Evolutionary conservation across 1,140 invertebrate species (phyloP), one percentile per base, ranked within the genome.

Genomic region (Homarus americanus): DNA sequence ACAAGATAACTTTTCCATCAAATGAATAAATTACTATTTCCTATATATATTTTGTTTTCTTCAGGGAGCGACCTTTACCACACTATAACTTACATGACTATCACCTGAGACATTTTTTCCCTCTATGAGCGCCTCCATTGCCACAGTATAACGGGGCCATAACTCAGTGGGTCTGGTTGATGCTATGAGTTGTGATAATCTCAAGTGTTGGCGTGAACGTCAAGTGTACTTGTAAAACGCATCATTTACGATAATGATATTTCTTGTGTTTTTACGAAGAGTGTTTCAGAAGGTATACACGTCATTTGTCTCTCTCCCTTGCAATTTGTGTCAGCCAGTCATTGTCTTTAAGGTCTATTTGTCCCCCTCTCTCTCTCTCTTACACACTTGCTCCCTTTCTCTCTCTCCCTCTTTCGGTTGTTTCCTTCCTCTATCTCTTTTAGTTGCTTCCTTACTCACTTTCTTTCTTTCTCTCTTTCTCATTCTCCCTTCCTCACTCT

Each of bases 361-460:
- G 17, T 63, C 4, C 12, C 28, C 32, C 63, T 69, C 2, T 69
- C 3, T 69, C 63, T 69, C 28, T 69, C 63, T 69, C 5, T 28
- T 32, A 32, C 28, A 4, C 17, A 9, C 1, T 32, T 66, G n/a
- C 15, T 76, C 5, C 40, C 17, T 82, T 28, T 58, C 53, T 63
- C 28, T 82, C 79, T 15, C 79, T 82, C 28, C 32, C 63, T 63
- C 58, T 80, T 36, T 80, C 78, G 12, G 41, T 80, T 44, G 49
- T 44, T 80, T 20, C 32, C 34, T 80, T 36, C 53, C 41, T 80
- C 78, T 63, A 12, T 63, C 58, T 63, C 58, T 80, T 36, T 58
- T 44, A 5, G 32, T 80, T 15, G n/a, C 78, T 53, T 24, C 63
- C 24, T 80, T 24, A 58, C 36, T 82, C 63, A n/a, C 79, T 63